Percentiles rank a stretch among this genome's conserved stretches.
phyloP scores from a whole-genome alignment of 2,113 vertebrate genomes.

The Opisthocomus hoazin region DNA sequence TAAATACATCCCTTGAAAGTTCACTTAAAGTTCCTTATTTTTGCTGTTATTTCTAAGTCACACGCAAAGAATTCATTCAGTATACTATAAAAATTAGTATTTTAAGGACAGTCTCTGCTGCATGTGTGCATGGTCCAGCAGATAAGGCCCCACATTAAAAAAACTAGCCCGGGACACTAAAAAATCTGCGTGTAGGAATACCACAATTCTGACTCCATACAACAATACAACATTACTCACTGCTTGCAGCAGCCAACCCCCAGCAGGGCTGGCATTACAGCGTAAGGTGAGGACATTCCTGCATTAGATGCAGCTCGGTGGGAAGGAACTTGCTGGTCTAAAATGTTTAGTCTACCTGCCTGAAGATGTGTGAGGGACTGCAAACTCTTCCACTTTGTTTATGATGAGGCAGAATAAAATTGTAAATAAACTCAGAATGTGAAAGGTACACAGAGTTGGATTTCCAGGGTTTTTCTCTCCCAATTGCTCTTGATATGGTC shows the following conservation, averaged over 20 bases:
- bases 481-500: background rate
- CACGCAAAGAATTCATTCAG: background rate
- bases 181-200: background rate
- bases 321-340: background rate
- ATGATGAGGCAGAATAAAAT: background rate
- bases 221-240: background rate
- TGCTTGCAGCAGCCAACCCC: background rate
- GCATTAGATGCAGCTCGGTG: background rate
- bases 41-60: background rate
- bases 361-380: background rate
- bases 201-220: background rate
- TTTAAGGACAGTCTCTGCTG: background rate
- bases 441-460: background rate
- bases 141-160: background rate
- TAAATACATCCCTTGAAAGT: background rate
- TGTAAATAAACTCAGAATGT: background rate
- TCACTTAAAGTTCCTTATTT: background rate
- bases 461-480: background rate
- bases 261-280: background rate
- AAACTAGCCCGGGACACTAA: background rate
- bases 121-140: background rate
- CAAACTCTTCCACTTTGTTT: background rate
- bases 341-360: constrained; percentile 39
- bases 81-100: background rate
- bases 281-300: background rate